Conservation (phyloP, 2,888 invertebrate genomes). For the Heliconius sara region DNA sequence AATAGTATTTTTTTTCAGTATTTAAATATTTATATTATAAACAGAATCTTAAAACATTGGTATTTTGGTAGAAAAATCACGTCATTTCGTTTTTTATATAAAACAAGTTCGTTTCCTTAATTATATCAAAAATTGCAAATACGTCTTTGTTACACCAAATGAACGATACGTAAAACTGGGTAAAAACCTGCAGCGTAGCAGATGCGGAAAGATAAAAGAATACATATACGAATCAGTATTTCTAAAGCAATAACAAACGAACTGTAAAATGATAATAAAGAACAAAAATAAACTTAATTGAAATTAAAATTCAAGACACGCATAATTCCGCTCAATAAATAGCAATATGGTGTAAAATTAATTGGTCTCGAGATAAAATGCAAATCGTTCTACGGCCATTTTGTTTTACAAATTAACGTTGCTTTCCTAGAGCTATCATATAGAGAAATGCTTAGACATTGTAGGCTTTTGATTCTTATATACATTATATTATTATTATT, state of each 20-base stretch:
- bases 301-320: conserved; percentile 53
- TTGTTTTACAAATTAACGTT: conserved; percentile 47
- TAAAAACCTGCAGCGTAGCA: not conserved
- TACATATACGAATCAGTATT: not conserved
- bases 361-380: conserved; percentile 73
- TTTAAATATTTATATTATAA: no score
- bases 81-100: no score
- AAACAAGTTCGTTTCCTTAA: not conserved
- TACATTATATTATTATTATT: not conserved
- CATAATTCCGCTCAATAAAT: conserved; percentile 66
- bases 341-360: conserved; percentile 72
- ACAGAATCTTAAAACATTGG: no score
- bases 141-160: not conserved
- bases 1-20: no score
- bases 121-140: not conserved
- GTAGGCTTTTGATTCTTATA: not conserved
- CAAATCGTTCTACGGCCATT: conserved; percentile 59
- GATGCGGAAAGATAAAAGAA: not conserved
- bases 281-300: conserved; percentile 36
- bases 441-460: not conserved
- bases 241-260: not conserved
- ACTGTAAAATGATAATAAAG: not conserved
- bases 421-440: conserved; percentile 26
- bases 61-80: no score
- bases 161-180: not conserved